Evolutionary conservation across 1,140 invertebrate species (phyloP), one percentile per base, ranked within the genome.

Genomic region (Neodiprion fabricii): DNA sequence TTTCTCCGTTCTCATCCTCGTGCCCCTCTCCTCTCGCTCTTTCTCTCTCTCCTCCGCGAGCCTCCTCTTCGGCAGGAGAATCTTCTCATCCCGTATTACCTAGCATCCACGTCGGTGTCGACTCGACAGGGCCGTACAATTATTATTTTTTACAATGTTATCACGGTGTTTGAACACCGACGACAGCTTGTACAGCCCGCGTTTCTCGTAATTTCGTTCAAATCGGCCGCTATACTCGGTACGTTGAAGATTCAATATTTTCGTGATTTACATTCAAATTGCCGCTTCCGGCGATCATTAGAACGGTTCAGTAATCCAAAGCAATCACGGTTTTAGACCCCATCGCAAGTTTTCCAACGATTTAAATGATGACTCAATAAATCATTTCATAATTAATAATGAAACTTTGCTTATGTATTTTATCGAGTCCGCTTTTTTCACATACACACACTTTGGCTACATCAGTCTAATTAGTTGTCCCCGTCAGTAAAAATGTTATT

Each of bases 241-340:
- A 61, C 81, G 81, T 85, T 82, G 82, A 80, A 85, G 83, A 83
- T 83, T 28, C 28, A 40, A 5, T 3, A 40, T 40, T 40, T 40
- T 40, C 28, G 28, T 4, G 28, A 40, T 40, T 40, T 40, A 40
- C 2, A 40, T 40, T 40, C 28, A 40, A 40, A 1, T 40, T 40
- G 28, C 5, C 28, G 5, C 28, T 40, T 40, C 28, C 28, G 1
- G 1, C 28, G 28, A 5, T 40, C 28, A 40, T 40, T 40, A 40
- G 28, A 40, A 40, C 5, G 28, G 5, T 40, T 40, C 28, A 40
- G 28, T 40, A 40, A 40, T 40, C 28, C 28, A 40, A 40, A 40
- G 28, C 1, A 40, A 40, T 40, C 28, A 40, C 5, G 28, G 28
- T 40, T 40, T 40, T 40, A 2, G 28, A 40, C 28, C 28, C 5